phyloP scores from a whole-genome alignment of 2,888 invertebrate species.

The Drosophila nigricruria region DNA sequence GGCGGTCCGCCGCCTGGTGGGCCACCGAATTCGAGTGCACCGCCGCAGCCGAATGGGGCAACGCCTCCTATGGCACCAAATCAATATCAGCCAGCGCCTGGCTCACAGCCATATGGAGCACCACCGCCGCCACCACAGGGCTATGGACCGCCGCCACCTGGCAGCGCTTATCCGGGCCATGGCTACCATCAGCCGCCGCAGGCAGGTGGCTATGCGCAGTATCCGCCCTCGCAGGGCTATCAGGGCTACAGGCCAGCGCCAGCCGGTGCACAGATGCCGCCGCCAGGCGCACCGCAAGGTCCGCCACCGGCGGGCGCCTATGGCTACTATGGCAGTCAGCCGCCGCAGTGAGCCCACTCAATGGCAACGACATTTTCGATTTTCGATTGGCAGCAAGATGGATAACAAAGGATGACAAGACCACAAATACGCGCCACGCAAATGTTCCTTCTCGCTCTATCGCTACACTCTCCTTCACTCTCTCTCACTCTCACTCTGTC shows the following conservation, averaged over 20 bases:
- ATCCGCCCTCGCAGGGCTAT: conserved; percentile 88
- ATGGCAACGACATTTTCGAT: neutral
- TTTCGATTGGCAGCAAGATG: conserved; percentile 2
- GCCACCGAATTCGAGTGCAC: conserved; percentile 84
- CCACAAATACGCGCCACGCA: conserved; percentile 16
- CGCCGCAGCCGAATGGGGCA: conserved; percentile 75
- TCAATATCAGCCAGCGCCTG: conserved; percentile 84
- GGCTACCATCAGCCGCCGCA: conserved; percentile 86
- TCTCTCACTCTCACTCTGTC: neutral
- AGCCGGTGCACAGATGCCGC: conserved; percentile 87
- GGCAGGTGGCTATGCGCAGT: conserved; percentile 87
- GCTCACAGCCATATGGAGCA: conserved; percentile 83
- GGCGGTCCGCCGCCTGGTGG: conserved; percentile 75
- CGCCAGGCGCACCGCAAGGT: conserved; percentile 85
- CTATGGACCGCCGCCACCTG: conserved; percentile 84
- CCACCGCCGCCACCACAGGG: conserved; percentile 82
- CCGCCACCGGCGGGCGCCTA: conserved; percentile 90
- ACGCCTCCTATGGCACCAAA: conserved; percentile 84
- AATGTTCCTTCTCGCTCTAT: neutral
- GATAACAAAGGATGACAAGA: conserved; percentile 5
- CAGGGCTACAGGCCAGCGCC: conserved; percentile 87
- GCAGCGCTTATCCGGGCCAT: conserved; percentile 87
- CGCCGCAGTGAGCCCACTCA: conserved; percentile 86
- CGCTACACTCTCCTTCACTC: neutral
- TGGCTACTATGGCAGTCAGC: conserved; percentile 93